A percentile compares a stretch with the other conserved stretches of the same genome.
Evolutionary conservation across 2,797 vertebrate species (phyloP).

Genomic region (Peromyscus aztecus): DNA sequence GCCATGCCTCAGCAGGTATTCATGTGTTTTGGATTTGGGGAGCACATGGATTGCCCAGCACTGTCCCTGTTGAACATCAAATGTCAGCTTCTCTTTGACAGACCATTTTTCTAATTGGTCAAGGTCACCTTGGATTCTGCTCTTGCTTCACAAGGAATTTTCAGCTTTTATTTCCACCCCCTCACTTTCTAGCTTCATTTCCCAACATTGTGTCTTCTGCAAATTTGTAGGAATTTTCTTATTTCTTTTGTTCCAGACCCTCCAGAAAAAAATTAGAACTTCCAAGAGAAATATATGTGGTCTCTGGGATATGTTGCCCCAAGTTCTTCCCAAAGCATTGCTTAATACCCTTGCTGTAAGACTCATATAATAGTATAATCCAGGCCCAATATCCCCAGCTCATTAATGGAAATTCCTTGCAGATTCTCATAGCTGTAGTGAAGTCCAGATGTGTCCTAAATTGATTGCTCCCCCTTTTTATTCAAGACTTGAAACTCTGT

Average conservation of each 20-base stretch:
- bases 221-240: constrained; percentile 58
- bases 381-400: constrained; percentile 51
- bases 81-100: constrained; percentile 79
- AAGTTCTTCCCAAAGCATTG: constrained; percentile 45
- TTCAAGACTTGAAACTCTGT: constrained; percentile 62
- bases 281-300: constrained; percentile 32
- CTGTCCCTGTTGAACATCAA: constrained; percentile 81
- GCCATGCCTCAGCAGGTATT: constrained; percentile 79
- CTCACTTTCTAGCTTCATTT: constrained; percentile 9
- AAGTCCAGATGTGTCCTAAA: constrained; percentile 76
- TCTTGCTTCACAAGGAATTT: constrained; percentile 74
- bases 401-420: constrained; percentile 76
- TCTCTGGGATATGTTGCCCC: constrained; percentile 43
- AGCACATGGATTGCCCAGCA: constrained; percentile 68
- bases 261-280: constrained; percentile 53
- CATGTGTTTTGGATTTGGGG: constrained; percentile 82
- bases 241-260: constrained; percentile 52
- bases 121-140: constrained; percentile 76
- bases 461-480: constrained; percentile 68
- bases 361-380: constrained; percentile 52
- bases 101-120: constrained; percentile 82
- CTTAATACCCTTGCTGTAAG: constrained; percentile 39
- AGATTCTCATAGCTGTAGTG: constrained; percentile 75
- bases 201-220: constrained; percentile 11
- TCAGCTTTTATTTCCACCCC: constrained; percentile 63